Evolutionary conservation across 2,888 invertebrate species (phyloP).

Genomic region (Ichneumoninae sp.): DNA sequence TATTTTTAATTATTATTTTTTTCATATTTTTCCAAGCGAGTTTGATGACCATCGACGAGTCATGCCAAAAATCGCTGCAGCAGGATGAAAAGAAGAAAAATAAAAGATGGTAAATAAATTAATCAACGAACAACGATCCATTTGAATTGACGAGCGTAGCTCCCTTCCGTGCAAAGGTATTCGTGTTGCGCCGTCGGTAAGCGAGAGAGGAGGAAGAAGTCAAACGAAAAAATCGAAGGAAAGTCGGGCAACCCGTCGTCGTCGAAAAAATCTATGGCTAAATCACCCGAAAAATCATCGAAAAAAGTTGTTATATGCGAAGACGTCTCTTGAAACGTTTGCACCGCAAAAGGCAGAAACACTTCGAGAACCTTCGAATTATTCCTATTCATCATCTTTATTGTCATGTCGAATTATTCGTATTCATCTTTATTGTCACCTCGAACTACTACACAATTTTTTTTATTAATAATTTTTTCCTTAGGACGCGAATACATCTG

Average conservation of each 20-base stretch:
- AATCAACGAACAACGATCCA: neutral
- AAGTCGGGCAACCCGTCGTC: neutral
- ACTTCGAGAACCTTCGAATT: neutral
- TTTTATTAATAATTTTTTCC: neutral
- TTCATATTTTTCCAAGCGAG: neutral
- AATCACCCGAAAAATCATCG: neutral
- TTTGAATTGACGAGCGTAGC: neutral
- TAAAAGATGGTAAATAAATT: conserved; percentile 24
- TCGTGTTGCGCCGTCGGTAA: neutral
- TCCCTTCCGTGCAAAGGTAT: conserved; percentile 19
- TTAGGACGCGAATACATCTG: neutral
- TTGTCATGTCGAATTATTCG: neutral
- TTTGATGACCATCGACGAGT: neutral
- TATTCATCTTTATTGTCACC: neutral
- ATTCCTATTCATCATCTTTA: neutral
- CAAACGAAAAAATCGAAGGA: neutral
- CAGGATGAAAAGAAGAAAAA: neutral
- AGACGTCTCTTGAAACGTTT: neutral
- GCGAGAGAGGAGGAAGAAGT: neutral
- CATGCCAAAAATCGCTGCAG: neutral
- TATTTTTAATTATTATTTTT: neutral
- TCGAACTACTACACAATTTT: neutral
- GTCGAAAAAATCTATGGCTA: conserved; percentile 10
- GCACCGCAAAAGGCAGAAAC: neutral
- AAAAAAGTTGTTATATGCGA: neutral